Percentiles rank a stretch among this genome's conserved stretches.
Conservation (phyloP, 2,888 invertebrate genomes). For the Serrognathus titanus region DNA sequence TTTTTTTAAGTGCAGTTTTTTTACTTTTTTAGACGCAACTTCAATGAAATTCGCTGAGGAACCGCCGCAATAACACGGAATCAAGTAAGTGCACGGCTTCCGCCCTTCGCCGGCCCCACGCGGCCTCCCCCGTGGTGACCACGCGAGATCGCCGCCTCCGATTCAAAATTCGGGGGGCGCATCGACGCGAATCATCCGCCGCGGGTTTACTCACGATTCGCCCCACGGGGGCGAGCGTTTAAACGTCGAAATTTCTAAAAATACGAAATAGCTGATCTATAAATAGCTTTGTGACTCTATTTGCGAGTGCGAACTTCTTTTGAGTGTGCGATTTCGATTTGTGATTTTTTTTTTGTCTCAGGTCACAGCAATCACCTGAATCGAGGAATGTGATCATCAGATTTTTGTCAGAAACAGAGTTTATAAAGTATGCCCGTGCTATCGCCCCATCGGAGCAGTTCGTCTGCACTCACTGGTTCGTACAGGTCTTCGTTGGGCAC, state of each 20-base stretch:
- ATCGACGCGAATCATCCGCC: too few species aligned
- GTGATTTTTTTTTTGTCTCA: conserved; percentile 3
- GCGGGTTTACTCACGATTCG: too few species aligned
- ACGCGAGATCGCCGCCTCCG: not conserved
- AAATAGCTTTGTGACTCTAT: conserved; percentile 26
- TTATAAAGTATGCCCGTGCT: conserved; percentile 56
- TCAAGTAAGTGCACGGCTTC: conserved; percentile 1
- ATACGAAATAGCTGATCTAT: conserved; percentile 28
- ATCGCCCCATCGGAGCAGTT: conserved; percentile 55
- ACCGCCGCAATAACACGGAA: not conserved
- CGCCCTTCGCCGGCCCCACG: not conserved
- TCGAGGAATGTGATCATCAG: conserved; percentile 3
- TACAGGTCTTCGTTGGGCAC: conserved; percentile 54
- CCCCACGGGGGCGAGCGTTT: too few species aligned
- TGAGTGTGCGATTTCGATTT: not conserved
- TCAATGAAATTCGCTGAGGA: not conserved
- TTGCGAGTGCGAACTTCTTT: not conserved
- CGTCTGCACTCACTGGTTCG: conserved; percentile 41
- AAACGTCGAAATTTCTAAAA: conserved; percentile 17
- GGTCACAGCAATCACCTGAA: not conserved
- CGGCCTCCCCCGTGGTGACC: not conserved
- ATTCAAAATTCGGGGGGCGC: not conserved
- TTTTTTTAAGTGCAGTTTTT: conserved; percentile 8
- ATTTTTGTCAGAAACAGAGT: too few species aligned
- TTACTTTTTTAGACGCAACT: conserved; percentile 2